Conservation (phyloP, 2,888 invertebrate genomes). For the Colletes collaris region DNA sequence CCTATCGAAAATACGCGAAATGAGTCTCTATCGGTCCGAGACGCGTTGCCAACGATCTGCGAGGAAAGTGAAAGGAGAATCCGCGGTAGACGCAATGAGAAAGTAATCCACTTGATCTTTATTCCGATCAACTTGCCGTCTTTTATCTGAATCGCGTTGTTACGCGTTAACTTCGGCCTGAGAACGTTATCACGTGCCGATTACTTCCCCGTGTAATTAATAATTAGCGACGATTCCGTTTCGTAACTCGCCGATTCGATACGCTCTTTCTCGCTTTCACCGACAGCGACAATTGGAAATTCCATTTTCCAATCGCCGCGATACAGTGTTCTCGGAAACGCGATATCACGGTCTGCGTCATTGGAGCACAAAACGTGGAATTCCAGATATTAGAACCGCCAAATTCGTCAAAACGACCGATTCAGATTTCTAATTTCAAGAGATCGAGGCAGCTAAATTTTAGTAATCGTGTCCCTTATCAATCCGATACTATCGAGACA, state of each 20-base stretch:
- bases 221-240: slow-evolving; percentile 2
- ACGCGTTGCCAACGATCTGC: slow-evolving; percentile 29
- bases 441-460: too few relatives aligned
- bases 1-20: slow-evolving; percentile 16
- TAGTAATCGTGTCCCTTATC: too few relatives aligned
- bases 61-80: slow-evolving; percentile 77
- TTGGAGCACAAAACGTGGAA: too few relatives aligned
- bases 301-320: too few relatives aligned
- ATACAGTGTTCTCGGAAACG: not conserved
- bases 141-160: slow-evolving; percentile 44
- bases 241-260: slow-evolving; percentile 22
- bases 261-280: slow-evolving; percentile 48
- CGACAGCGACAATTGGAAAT: not conserved
- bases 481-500: too few relatives aligned
- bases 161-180: slow-evolving; percentile 9
- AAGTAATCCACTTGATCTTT: slow-evolving; percentile 68
- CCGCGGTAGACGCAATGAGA: slow-evolving; percentile 67
- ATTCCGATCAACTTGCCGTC: slow-evolving; percentile 39
- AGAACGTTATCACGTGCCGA: slow-evolving; percentile 26
- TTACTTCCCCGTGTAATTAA: slow-evolving; percentile 5
- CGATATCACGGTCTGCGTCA: too few relatives aligned
- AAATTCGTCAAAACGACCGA: too few relatives aligned
- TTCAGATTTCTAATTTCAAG: too few relatives aligned
- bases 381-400: too few relatives aligned
- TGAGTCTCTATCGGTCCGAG: slow-evolving; percentile 36